Base-by-base conservation (phyloP, 2,888 invertebrate genomes). In the Physocephala rufipes region DNA sequence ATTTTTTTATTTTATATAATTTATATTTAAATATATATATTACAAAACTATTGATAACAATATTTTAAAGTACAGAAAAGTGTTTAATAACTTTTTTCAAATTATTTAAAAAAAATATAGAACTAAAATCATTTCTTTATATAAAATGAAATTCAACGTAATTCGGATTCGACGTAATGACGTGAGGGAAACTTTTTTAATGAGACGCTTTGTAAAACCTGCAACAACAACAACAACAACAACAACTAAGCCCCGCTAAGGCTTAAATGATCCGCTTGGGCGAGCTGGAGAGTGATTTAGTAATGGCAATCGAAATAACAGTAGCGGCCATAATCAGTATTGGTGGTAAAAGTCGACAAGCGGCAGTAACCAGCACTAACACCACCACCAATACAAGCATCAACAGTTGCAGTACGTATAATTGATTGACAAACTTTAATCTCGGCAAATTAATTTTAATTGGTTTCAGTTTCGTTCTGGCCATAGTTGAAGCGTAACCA, bases 381-480 rank as follows among this genome's bases (percentile, higher is more conserved):
- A 63, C 45, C 45, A 19, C 19, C 19, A 43, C 5, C 45, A 45
- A 21, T n/a, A n/a, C n/a, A n/a, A n/a, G n/a, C n/a, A 24, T 19
- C 53, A 9, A 53, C 53, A 53, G n/a, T 21, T 15, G 53, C 53
- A 53, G n/a, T 24, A n/a, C n/a, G n/a, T n/a, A 9, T 2, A 19
- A 53, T 7, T 24, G 45, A 24, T 53, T 55, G 51, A 66, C 66
- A 66, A 53, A 55, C 53, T 66, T 66, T 53, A 19, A 24, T 55
- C 67, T 45, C 36, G 67, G 30, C 43, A 67, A 67, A 67, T 67
- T 67, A 15, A 67, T 24, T 58, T 67, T 58, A 67, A 67, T 67
- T 67, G 67, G 53, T 55, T n/a, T 55, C 58, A 36, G 36, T 55
- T 16, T 12, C 58, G 55, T 55, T 66, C 66, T 66, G 53, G 53